Percentiles rank a stretch among this genome's conserved stretches.
Evolutionary conservation across 35 echinoderm and acorn worm genomes (phyloP).

Genomic region (Lytechinus variegatus): DNA sequence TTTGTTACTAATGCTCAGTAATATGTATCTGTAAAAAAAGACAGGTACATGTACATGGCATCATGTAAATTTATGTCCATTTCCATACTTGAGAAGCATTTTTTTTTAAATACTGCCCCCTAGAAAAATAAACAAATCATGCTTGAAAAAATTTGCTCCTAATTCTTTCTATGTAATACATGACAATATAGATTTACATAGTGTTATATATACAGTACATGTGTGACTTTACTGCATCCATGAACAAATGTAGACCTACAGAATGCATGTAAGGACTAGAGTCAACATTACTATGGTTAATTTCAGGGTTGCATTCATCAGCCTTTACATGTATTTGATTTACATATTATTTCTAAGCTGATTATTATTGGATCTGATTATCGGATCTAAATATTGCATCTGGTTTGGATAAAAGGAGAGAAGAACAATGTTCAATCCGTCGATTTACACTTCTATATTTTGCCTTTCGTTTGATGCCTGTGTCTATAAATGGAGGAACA

Average conservation of each 20-base stretch:
- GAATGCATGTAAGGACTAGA: background rate
- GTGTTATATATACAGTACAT: no score
- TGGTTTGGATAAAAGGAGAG: background rate
- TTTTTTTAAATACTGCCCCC: no score
- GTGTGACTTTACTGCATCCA: background rate
- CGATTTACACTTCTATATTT: background rate
- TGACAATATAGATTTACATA: background rate
- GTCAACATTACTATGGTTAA: background rate
- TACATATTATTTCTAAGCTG: background rate
- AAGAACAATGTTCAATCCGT: background rate
- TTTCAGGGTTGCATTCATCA: background rate
- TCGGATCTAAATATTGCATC: background rate
- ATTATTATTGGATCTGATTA: background rate
- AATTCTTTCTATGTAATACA: no score
- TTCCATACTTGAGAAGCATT: no score
- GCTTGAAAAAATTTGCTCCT: no score
- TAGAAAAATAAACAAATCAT: no score
- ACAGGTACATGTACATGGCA: no score
- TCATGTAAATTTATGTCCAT: no score
- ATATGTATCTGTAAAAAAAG: no score
- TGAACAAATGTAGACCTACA: background rate
- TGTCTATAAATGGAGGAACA: slow-evolving; percentile 24
- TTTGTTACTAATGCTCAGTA: no score
- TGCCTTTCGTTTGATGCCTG: background rate
- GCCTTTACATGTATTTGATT: background rate